Percentiles rank a stretch among this genome's conserved stretches.
phyloP scores from a whole-genome alignment of 2,888 invertebrate genomes.

The Abrostola triplasia region DNA sequence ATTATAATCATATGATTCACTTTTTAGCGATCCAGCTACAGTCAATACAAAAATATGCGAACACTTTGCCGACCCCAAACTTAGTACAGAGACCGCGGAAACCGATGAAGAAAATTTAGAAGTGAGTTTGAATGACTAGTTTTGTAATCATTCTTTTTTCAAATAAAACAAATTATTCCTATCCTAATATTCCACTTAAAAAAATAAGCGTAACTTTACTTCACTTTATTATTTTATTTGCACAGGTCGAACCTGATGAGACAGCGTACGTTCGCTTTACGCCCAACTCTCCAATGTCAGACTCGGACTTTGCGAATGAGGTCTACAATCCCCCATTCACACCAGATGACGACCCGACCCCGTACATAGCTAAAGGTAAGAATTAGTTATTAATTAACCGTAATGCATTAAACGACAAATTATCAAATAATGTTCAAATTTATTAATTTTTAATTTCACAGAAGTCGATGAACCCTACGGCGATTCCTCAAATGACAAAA shows the following conservation, averaged over 20 bases:
- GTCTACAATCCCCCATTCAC: conserved; percentile 92
- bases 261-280: conserved; percentile 94
- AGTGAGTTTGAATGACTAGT: conserved; percentile 64
- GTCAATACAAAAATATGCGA: conserved; percentile 82
- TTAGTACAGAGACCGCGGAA: conserved; percentile 63
- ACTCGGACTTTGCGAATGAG: conserved; percentile 94
- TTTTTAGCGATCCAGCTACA: conserved; percentile 72
- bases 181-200: neutral
- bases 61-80: conserved; percentile 78
- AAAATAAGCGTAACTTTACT: neutral
- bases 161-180: neutral
- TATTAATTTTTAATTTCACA: conserved; percentile 14
- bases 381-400: neutral
- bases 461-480: conserved; percentile 59
- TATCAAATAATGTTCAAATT: neutral
- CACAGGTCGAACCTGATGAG: conserved; percentile 89
- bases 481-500: conserved; percentile 78
- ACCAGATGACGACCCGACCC: conserved; percentile 80
- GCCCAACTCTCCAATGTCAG: conserved; percentile 89
- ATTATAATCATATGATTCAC: conserved; percentile 2
- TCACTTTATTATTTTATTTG: conserved; percentile 14
- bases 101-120: conserved; percentile 64
- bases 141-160: too few species aligned
- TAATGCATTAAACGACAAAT: neutral
- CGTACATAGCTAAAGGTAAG: conserved; percentile 75